Evolutionary conservation across 2,113 vertebrate genomes (phyloP).

Genomic region (Oncorhynchus masou): DNA sequence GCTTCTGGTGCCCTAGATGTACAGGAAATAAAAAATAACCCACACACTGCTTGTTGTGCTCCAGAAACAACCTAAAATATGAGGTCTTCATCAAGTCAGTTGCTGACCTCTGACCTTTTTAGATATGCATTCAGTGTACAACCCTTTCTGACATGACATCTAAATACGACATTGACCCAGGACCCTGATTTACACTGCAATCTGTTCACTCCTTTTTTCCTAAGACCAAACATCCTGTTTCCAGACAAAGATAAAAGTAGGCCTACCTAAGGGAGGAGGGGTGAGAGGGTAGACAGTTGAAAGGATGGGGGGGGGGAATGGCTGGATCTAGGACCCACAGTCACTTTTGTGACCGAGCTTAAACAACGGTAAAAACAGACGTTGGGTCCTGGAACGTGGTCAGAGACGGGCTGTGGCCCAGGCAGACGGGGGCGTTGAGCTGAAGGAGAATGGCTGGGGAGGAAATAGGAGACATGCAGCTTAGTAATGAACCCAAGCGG

Average conservation of each 20-base stretch:
- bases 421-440: background rate
- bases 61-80: too few relatives aligned
- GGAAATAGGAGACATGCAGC: constrained; percentile 5
- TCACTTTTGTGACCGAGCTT: background rate
- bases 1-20: too few relatives aligned
- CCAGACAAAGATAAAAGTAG: too few relatives aligned
- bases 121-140: too few relatives aligned
- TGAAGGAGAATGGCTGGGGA: background rate
- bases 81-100: too few relatives aligned
- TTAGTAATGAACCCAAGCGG: background rate
- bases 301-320: background rate
- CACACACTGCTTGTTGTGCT: too few relatives aligned
- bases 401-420: background rate
- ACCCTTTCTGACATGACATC: background rate
- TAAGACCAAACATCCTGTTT: too few relatives aligned
- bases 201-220: too few relatives aligned
- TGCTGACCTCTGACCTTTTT: too few relatives aligned
- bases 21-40: too few relatives aligned
- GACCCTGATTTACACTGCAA: background rate
- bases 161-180: background rate
- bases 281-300: background rate
- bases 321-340: background rate
- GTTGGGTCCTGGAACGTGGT: constrained; percentile 23
- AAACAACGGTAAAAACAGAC: constrained; percentile 48
- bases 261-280: too few relatives aligned